A percentile compares a stretch with the other conserved stretches of the same genome.
Evolutionary conservation across 2,113 vertebrate genomes (phyloP).

Genomic region (Osmerus eperlanus): DNA sequence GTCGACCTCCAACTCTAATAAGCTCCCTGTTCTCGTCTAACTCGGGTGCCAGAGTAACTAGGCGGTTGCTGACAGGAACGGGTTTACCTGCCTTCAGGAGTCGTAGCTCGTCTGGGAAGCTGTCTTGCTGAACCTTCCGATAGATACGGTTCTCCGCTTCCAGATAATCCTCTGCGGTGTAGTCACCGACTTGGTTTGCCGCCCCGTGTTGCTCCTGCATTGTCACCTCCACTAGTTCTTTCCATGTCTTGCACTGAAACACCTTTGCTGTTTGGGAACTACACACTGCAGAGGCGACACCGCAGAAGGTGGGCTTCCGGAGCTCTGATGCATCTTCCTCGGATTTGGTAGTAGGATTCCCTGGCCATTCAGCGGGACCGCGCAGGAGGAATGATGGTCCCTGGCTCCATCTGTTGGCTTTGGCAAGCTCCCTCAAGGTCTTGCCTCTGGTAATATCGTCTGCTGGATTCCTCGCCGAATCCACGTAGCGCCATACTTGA

Average conservation of each 20-base stretch:
- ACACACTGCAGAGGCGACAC: not conserved
- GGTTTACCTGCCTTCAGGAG: not conserved
- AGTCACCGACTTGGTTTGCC: not conserved
- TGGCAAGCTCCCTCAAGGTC: not conserved
- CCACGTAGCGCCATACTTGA: slow-evolving; percentile 21
- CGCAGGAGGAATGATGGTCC: slow-evolving; percentile 17
- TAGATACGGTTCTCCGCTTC: not conserved
- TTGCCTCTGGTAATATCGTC: slow-evolving; percentile 27
- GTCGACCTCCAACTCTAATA: not conserved
- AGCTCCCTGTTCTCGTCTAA: not conserved
- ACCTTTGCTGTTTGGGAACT: not conserved
- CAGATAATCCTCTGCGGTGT: slow-evolving; percentile 7
- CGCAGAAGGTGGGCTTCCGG: slow-evolving; percentile 13
- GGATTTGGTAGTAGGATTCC: not conserved
- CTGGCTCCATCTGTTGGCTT: slow-evolving; percentile 14
- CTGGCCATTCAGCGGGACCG: slow-evolving; percentile 19
- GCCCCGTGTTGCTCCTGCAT: slow-evolving; percentile 1
- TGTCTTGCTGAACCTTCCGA: slow-evolving; percentile 3
- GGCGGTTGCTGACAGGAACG: not conserved
- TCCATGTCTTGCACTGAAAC: slow-evolving; percentile 10
- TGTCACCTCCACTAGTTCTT: slow-evolving; percentile 13
- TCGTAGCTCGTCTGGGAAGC: slow-evolving; percentile 1
- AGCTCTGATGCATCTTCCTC: slow-evolving; percentile 15
- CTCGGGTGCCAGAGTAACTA: not conserved
- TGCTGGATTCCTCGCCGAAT: slow-evolving; percentile 20